A percentile compares a stretch with the other conserved stretches of the same genome.
These are phyloP conservation scores for Chinchilla lanigera DNA, from an alignment of 2,113 vertebrate genomes.

Conservation along the genomic window DNA sequence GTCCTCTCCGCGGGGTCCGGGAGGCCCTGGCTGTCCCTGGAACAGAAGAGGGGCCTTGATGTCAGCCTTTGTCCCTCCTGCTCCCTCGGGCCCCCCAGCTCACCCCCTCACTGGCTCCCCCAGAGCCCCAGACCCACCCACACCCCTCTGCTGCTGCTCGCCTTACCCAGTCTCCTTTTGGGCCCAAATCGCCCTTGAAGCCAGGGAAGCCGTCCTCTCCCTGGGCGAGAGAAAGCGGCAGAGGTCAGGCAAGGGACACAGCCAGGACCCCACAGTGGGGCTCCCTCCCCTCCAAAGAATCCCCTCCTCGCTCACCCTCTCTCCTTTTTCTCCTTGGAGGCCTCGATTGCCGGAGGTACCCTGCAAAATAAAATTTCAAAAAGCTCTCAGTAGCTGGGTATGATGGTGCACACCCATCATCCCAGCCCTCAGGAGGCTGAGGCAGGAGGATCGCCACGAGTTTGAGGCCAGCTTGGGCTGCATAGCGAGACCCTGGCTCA, in stretches of 20 bases:
- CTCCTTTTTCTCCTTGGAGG: slow-evolving; percentile 94
- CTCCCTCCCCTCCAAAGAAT: not conserved
- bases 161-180: slow-evolving; percentile 93
- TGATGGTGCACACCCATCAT: not conserved
- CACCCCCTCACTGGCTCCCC: not conserved
- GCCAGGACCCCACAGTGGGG: not conserved
- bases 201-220: slow-evolving; percentile 96
- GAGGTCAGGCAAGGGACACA: not conserved
- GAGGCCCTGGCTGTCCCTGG: slow-evolving; percentile 89
- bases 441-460: not conserved
- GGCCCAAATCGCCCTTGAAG: slow-evolving; percentile 93
- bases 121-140: not conserved
- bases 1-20: slow-evolving; percentile 91
- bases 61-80: not conserved
- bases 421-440: not conserved
- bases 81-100: not conserved
- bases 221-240: slow-evolving; percentile 79
- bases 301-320: slow-evolving; percentile 88
- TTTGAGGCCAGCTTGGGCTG: not conserved
- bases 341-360: slow-evolving; percentile 94
- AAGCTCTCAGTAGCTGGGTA: not conserved
- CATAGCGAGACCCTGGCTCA: not conserved
- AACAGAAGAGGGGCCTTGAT: not conserved
- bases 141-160: too few relatives aligned
- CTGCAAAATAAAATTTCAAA: slow-evolving; percentile 80